Evolutionary conservation across 2,113 vertebrate species (phyloP).

Genomic region (Fukomys damarensis): DNA sequence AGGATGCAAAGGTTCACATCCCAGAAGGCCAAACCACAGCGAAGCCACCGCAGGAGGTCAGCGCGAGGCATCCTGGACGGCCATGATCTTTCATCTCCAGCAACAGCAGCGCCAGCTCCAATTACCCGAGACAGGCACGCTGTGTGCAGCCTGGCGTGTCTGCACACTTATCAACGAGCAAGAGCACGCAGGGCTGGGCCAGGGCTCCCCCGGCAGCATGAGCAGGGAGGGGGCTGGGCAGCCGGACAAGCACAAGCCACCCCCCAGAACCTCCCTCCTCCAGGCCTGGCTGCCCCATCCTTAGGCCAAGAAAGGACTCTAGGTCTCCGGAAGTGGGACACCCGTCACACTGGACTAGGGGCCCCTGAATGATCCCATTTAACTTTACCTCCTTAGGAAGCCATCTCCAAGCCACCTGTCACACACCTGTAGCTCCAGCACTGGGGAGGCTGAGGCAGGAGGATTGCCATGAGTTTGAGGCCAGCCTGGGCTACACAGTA

Average conservation of each 20-base stretch:
- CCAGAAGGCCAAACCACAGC: rapidly evolving
- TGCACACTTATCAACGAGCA: background rate
- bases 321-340: background rate
- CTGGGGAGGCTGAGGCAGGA: background rate
- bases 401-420: background rate
- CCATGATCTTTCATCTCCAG: constrained; percentile 69
- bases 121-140: constrained; percentile 42
- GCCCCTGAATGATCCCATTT: background rate
- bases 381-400: background rate
- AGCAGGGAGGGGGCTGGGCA: no score
- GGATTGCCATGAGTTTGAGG: background rate
- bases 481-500: background rate
- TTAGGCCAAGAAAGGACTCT: background rate
- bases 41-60: constrained; percentile 12
- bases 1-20: constrained; percentile 68
- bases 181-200: background rate
- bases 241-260: background rate
- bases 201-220: rapidly evolving
- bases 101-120: constrained; percentile 25
- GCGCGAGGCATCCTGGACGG: constrained; percentile 18
- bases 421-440: background rate
- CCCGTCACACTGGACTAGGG: background rate
- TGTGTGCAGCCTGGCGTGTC: background rate
- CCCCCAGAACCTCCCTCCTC: background rate
- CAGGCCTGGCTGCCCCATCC: background rate